A percentile compares a stretch with the other conserved stretches of the same genome.
Conservation (phyloP, 2,113 vertebrate genomes). For the Agelaius phoeniceus region DNA sequence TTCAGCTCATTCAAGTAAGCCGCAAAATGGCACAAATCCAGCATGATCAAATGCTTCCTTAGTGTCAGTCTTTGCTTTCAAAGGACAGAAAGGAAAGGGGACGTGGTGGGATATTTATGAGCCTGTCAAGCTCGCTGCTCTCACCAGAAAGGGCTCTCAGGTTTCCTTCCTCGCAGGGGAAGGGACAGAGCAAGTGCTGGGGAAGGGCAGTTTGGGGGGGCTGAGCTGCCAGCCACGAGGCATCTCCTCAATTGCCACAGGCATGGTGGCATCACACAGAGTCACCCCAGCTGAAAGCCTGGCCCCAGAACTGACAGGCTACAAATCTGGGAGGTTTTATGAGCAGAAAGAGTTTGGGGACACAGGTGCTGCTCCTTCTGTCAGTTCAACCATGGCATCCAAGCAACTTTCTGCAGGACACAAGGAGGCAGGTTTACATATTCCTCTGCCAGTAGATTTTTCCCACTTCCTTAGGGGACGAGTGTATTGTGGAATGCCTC, state of each 20-base stretch:
- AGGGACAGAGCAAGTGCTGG: neutral
- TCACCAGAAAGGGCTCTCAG: conserved; percentile 29
- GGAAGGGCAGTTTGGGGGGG: neutral
- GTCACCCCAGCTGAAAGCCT: neutral
- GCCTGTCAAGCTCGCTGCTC: neutral
- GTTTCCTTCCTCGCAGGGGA: neutral
- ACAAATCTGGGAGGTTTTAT: rapidly evolving
- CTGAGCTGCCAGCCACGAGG: neutral
- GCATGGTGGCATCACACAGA: neutral
- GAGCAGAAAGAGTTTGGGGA: neutral
- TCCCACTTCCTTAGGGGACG: neutral
- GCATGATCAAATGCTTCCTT: neutral
- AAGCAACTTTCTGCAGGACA: neutral
- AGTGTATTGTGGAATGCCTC: rapidly evolving
- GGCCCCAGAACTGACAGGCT: neutral
- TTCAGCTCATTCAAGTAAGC: conserved; percentile 13
- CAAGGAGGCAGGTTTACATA: neutral
- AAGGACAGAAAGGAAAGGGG: conserved; percentile 28
- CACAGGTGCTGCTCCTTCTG: neutral
- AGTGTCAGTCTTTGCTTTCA: conserved; percentile 37
- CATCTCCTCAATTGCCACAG: rapidly evolving
- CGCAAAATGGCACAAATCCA: conserved; percentile 52
- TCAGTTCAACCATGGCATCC: neutral
- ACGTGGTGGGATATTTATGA: neutral
- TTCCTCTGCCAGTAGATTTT: neutral